Base-by-base conservation (phyloP, 2,113 vertebrate genomes). In the Oryzias melastigma region DNA sequence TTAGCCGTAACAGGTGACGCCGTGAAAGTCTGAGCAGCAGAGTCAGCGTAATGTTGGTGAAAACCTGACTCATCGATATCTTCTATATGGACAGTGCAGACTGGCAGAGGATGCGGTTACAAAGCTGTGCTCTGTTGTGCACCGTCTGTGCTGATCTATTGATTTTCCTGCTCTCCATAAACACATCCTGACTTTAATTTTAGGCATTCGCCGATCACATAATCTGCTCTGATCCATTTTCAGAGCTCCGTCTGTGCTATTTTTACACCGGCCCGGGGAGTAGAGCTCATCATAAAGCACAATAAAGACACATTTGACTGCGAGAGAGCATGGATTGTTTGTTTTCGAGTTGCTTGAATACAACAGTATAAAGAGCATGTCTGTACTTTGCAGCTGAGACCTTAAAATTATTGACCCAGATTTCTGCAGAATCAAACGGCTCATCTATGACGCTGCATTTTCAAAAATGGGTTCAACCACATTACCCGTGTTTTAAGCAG, bases 1-100 rank as follows among this genome's bases (percentile, higher is more conserved):
- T 35, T 66, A 57, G 54, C 65, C 57, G 67, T 69, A 60, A 59
- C 18, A 52, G 41, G 29, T 20, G 42, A 20, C 54, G 51, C 77
- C 24, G 56, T 48, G 63, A 40, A 14, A 51, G 42, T 62, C 68
- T 52, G 27, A 70, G 62, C 12, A 19, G 58, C 52, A 58, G 0
- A 27, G 47, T 80, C 81, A 75, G 68, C 43, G 46, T 29, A 75
- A 73, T 54, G 66, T 58, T 61, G 45, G 25, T 44, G 41, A 41
- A 44, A 35, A 45, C 16, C 56, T 2, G 29, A 24, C 14, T 29
- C 20, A 15, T 55, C 52, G 25, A 46, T 53, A 44, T 27, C 4
- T 29, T 29, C 7, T 14, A 27, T 22, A 22, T 52, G 14, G 41
- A 56, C 22, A 46, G 65, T 25, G 41, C 8, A 49, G 65, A 71